Evolutionary conservation across 2,888 invertebrate species (phyloP), one percentile per base, ranked within the genome.

Genomic region (Itoplectis maculator): DNA sequence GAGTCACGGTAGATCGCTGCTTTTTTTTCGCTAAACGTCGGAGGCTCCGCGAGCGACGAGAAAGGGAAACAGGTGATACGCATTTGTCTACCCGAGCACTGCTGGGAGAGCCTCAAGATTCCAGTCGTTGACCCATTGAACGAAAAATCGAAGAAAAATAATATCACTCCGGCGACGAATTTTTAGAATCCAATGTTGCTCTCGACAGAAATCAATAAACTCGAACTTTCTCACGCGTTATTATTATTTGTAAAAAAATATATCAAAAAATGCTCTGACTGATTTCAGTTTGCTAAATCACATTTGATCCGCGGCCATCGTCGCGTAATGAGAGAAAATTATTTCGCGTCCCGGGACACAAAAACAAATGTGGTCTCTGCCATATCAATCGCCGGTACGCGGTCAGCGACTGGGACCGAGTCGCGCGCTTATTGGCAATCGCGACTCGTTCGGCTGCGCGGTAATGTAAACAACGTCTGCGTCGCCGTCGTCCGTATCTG

Each of bases 401-500:
- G 13, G 23, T 13, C 56, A 56, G 6, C 29, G 56, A 56, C 29
- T 11, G 13, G 3, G 29, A 56, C 56, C 9, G 29, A 29, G 35
- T 35, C 15, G 37, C 13, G 40, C 7, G n/a, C 9, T 73, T 49
- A 20, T 73, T 35, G 45, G 47, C 59, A 47, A 74, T 73, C 47
- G n/a, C 11, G 20, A 42, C 35, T 2, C 61, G 6, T 69, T 77
- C 40, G 40, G 47, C n/a, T 68, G 35, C 49, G 49, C 29, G 42
- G 42, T 29, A 63, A 70, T 37, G 77, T 78, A 72, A 78, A 78
- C 72, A 78, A 65, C 11, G 18, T 72, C 20, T 63, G 40, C 47
- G 54, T n/a, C 18, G 42, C 54, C 63, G 23, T 45, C 23, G 56
- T 59, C n/a, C 51, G 20, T 23, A 0, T 1, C 29, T 29, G 29